Percentiles rank a stretch among this genome's conserved stretches.
phyloP scores from a whole-genome alignment of 1,140 invertebrate species.

The Drosophila repleta region DNA sequence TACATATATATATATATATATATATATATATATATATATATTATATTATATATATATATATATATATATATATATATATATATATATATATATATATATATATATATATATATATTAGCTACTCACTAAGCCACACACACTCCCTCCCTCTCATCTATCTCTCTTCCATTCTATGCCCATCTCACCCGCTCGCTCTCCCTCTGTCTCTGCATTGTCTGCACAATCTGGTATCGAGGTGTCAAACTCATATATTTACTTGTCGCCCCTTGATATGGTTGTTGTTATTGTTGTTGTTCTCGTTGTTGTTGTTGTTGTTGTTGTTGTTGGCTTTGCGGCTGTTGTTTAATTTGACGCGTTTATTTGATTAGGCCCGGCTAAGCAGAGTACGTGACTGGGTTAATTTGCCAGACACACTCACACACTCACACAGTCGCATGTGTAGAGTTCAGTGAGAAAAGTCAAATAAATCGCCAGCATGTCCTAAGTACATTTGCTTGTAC shows the following conservation, averaged over 20 bases:
- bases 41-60: too few species aligned
- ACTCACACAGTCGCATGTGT: conserved; percentile 6
- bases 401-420: conserved; percentile 49
- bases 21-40: too few species aligned
- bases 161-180: neutral
- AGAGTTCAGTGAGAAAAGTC: conserved; percentile 49
- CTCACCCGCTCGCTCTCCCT: neutral
- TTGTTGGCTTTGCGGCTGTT: conserved; percentile 41
- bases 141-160: neutral
- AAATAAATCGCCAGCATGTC: conserved; percentile 75
- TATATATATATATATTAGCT: neutral
- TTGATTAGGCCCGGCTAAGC: conserved; percentile 76
- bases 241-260: conserved; percentile 72
- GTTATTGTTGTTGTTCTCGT: too few species aligned
- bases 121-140: neutral
- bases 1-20: neutral
- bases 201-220: conserved; percentile 7
- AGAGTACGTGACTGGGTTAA: conserved; percentile 76
- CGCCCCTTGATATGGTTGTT: conserved; percentile 43
- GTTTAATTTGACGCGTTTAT: conserved; percentile 79
- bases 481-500: conserved; percentile 57
- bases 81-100: neutral
- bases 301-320: conserved; percentile 4
- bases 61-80: conserved; percentile 3
- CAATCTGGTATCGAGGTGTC: conserved; percentile 51